A percentile compares a stretch with the other conserved stretches of the same genome.
phyloP scores from a whole-genome alignment of 2,113 vertebrate species.

The Boulengeromyrus knoepffleri region DNA sequence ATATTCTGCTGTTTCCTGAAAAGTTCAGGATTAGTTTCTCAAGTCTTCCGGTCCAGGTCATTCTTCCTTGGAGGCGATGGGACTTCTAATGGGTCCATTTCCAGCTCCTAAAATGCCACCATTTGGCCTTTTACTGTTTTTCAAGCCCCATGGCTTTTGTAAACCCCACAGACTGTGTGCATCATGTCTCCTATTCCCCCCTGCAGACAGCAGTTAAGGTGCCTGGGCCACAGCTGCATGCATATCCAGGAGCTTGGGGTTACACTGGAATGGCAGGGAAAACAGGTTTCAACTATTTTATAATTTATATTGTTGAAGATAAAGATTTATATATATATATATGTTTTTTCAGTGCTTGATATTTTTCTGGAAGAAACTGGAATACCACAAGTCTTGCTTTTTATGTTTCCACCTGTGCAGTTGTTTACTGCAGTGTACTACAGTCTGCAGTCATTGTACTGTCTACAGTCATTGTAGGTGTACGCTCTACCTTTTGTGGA shows the following conservation, averaged over 20 bases:
- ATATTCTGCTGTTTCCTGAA: neutral
- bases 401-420: neutral
- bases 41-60: neutral
- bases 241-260: neutral
- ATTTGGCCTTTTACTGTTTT: neutral
- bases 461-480: neutral
- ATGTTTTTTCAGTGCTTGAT: neutral
- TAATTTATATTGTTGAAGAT: neutral
- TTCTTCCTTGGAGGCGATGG: neutral
- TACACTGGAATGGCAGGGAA: neutral
- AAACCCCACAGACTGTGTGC: neutral
- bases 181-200: neutral
- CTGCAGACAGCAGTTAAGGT: neutral
- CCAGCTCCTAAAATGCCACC: neutral
- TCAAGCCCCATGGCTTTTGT: neutral
- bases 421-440: neutral
- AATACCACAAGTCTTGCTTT: neutral
- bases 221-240: neutral
- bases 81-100: neutral
- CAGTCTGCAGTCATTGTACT: neutral
- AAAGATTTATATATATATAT: neutral
- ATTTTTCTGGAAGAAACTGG: constrained; percentile 18
- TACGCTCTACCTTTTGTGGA: neutral
- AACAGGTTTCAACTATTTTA: neutral
- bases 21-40: neutral